These are phyloP conservation scores for Eristalinus sepulchralis DNA, from an alignment of 2,888 invertebrate species.

Conservation along the genomic window DNA sequence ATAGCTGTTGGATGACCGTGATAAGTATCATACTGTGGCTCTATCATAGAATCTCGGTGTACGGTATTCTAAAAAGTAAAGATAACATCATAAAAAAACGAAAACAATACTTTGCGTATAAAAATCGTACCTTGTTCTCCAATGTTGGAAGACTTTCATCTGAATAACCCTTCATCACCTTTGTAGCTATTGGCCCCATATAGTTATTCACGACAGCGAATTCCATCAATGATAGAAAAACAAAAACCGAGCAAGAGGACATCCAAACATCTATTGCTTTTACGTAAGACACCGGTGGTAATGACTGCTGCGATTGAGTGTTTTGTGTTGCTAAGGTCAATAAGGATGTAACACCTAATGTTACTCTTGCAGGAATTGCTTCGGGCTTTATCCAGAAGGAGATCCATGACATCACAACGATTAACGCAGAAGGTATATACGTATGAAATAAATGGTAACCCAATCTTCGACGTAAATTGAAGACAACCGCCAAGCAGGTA, in stretches of 20 bases:
- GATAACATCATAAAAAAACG: conserved; percentile 17
- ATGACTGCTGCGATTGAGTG: conserved; percentile 93
- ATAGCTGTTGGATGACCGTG: conserved; percentile 89
- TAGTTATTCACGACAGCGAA: conserved; percentile 95
- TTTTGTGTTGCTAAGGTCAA: conserved; percentile 95
- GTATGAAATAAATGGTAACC: conserved; percentile 96
- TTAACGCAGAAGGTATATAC: conserved; percentile 94
- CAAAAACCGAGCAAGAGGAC: conserved; percentile 95
- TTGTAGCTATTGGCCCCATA: conserved; percentile 91
- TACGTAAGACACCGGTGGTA: conserved; percentile 95
- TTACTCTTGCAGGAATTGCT: conserved; percentile 94
- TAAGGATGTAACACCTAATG: conserved; percentile 92
- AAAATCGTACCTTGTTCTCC: conserved; percentile 86
- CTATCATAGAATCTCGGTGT: conserved; percentile 85
- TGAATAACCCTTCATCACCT: conserved; percentile 94
- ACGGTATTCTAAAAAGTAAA: conserved; percentile 81
- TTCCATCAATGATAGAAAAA: conserved; percentile 94
- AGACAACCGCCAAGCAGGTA: conserved; percentile 94
- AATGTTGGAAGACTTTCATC: conserved; percentile 90
- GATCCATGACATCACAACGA: conserved; percentile 97
- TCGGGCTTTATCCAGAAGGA: conserved; percentile 98
- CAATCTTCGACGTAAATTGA: conserved; percentile 90
- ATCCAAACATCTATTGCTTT: conserved; percentile 97
- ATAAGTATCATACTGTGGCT: conserved; percentile 92
- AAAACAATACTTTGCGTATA: no score